Percentiles rank a stretch among this genome's conserved stretches.
Conservation (phyloP, 1,140 invertebrate species). For the Anoplophora glabripennis region DNA sequence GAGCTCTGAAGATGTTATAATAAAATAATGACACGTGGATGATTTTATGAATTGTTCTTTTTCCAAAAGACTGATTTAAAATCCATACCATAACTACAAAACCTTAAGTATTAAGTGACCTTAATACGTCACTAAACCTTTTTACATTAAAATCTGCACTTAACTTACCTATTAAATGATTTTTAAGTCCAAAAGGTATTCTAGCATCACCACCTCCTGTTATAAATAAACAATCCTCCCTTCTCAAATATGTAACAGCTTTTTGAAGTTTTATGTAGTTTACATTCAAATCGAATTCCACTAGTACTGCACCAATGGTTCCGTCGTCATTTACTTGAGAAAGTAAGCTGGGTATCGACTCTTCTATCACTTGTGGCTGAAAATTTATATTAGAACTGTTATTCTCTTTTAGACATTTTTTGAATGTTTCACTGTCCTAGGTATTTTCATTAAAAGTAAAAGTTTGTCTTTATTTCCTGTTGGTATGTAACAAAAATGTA, state of each 20-base stretch:
- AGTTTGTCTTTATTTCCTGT: background rate
- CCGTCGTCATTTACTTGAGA: background rate
- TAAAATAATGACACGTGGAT: too few species aligned
- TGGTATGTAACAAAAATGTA: background rate
- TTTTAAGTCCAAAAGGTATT: constrained; percentile 3
- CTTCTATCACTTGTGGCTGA: constrained; percentile 2
- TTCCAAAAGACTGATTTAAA: too few species aligned
- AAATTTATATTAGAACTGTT: background rate
- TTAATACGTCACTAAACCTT: too few species aligned
- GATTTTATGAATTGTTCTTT: too few species aligned
- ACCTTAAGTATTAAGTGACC: too few species aligned
- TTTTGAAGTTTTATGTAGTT: constrained; percentile 1
- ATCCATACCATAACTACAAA: too few species aligned
- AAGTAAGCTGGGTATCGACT: background rate
- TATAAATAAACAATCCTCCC: constrained; percentile 2
- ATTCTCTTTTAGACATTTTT: background rate
- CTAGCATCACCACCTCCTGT: background rate
- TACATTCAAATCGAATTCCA: background rate
- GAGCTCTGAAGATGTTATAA: too few species aligned
- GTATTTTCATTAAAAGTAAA: background rate
- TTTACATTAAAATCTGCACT: too few species aligned
- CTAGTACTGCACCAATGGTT: background rate
- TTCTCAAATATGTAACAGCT: constrained; percentile 2
- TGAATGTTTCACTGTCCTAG: background rate
- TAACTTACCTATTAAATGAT: constrained; percentile 1